A percentile compares a stretch with the other conserved stretches of the same genome.
Conservation (phyloP, 1,140 invertebrate genomes). For the Solenopsis invicta region DNA sequence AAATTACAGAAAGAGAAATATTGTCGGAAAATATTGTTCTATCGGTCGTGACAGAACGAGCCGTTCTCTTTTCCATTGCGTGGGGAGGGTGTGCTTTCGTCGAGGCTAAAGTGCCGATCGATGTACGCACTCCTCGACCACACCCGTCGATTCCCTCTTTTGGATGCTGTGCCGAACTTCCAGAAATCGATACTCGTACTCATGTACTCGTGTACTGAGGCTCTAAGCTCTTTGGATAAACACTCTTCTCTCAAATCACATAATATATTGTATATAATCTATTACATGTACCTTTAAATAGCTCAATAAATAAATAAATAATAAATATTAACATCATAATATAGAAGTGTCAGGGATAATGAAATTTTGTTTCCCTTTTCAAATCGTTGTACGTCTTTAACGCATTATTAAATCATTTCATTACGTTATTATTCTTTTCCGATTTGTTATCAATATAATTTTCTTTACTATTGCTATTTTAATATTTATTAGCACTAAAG, state of each 20-base stretch:
- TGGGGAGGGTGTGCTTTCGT: conserved; percentile 66
- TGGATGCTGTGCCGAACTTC: conserved; percentile 70
- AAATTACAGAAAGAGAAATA: conserved; percentile 19
- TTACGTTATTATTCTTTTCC: not conserved
- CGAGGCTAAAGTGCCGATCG: conserved; percentile 76
- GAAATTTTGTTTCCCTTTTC: not conserved
- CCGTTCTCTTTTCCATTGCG: conserved; percentile 61
- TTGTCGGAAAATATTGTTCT: conserved; percentile 38
- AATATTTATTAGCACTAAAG: not conserved
- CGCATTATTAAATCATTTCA: not conserved
- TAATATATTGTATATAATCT: not conserved
- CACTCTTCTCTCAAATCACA: not conserved
- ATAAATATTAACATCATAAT: not conserved
- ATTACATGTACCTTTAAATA: not conserved
- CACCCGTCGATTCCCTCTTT: conserved; percentile 77
- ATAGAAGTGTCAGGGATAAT: not conserved
- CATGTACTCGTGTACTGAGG: not conserved
- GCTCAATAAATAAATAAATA: not conserved
- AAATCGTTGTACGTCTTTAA: not conserved
- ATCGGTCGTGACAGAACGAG: conserved; percentile 50
- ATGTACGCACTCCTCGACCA: conserved; percentile 77
- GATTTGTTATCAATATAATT: not conserved
- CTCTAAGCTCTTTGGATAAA: conserved; percentile 42
- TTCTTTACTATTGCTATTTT: not conserved
- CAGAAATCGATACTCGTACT: conserved; percentile 74